Evolutionary conservation across 2,113 vertebrate genomes (phyloP), one percentile per base, ranked within the genome.

Genomic region (Glaucomys volans): DNA sequence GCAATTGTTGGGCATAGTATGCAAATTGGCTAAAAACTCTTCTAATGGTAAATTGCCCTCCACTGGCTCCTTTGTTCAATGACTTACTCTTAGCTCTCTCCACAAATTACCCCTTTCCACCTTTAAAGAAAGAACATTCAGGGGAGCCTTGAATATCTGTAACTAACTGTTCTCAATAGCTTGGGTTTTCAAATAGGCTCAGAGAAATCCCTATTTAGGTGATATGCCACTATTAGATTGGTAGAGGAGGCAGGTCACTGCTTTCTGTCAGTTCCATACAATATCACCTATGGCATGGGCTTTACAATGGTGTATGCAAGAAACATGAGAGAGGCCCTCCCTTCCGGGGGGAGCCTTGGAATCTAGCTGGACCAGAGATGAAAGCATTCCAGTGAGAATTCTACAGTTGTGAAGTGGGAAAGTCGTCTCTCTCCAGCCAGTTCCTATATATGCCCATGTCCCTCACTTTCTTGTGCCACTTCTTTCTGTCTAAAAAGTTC

Each of bases 31-130:
- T 89, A 52, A 95, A 94, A 77, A 57, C 6, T 74, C 44, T 57
- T 84, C 47, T 89, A 81, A 66, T 79, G 40, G n/a, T 77, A 92
- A 91, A 52, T 40, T 94, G 62, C 77, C 59, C 79, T 94, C 50
- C 18, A 54, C 22, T 62, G 17, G 91, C 81, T 85, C 40, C 18
- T 82, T 91, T 62, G 40, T 81, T 87, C 28, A 72, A 2, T 87
- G 4, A 22, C 40, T 91, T 91, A n/a, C 20, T 40, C 0, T 54
- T 87, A 85, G 37, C 35, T 95, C 42, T 26, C 30, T 14, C 44
- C 24, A 52, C 20, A 77, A 12, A 71, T 69, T 76, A 69, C 24
- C 42, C 37, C 13, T 93, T 67, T 72, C 18, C 1, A 57, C 14
- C n/a, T 16, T 90, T 77, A 86, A 93, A 75, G 35, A 96, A 76